Conservation (phyloP, 2,113 vertebrate species). For the Callithrix jacchus region DNA sequence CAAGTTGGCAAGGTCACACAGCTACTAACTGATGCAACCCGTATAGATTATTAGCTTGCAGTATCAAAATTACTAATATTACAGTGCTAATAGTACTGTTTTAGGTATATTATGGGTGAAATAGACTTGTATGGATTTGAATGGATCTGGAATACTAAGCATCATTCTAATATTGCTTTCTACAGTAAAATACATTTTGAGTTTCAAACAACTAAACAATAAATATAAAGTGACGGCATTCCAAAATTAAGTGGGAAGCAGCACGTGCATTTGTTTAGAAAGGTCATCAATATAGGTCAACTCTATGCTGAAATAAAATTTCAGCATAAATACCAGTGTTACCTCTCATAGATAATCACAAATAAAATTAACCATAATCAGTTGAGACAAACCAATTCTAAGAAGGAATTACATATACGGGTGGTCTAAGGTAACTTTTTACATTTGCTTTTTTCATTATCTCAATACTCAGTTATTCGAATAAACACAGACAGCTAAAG, state of each 20-base stretch:
- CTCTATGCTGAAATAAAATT: too few species aligned
- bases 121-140: background rate
- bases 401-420: background rate
- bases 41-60: background rate
- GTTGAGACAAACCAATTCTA: background rate
- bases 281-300: too few species aligned
- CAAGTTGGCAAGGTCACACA: background rate
- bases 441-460: conserved; percentile 6
- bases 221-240: background rate
- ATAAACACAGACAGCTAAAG: conserved; percentile 16
- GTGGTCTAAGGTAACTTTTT: background rate
- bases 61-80: background rate
- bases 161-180: background rate
- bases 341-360: conserved; percentile 12
- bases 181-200: conserved; percentile 6
- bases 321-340: background rate
- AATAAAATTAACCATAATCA: conserved; percentile 12
- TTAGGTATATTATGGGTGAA: background rate
- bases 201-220: background rate
- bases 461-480: conserved; percentile 10
- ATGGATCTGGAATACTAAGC: background rate
- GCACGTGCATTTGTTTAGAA: background rate
- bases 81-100: background rate
- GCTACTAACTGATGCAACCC: background rate
- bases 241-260: conserved; percentile 12